phyloP scores from a whole-genome alignment of 30 jellyfish, hydroid and myxozoan species.

The Nemopilema nomurai region DNA sequence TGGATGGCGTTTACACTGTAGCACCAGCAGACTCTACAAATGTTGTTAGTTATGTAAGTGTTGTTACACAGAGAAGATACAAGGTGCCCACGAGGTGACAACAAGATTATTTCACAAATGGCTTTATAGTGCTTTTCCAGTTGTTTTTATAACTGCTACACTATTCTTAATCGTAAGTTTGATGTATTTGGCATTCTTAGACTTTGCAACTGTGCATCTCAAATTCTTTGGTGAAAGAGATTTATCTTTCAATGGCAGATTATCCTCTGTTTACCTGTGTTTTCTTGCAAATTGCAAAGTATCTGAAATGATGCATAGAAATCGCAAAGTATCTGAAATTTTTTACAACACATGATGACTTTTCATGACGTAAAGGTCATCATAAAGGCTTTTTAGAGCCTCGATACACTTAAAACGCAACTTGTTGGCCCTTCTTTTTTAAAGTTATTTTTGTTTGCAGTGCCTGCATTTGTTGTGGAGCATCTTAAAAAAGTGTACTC shows the following conservation, averaged over 20 bases:
- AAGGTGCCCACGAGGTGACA: background rate
- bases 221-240: conserved; percentile 19
- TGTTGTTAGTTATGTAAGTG: background rate
- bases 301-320: background rate
- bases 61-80: background rate
- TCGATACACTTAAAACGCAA: conserved; percentile 11
- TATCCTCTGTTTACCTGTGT: conserved; percentile 16
- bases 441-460: background rate
- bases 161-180: background rate
- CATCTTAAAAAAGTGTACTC: background rate
- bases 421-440: conserved; percentile 7
- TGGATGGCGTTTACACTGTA: background rate
- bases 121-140: no score
- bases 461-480: background rate
- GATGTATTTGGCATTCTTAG: background rate
- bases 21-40: background rate
- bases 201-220: conserved; percentile 12
- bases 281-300: conserved; percentile 24
- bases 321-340: no score
- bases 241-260: conserved; percentile 32
- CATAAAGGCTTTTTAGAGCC: conserved; percentile 29
- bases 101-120: background rate
- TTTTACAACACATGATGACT: conserved; percentile 1
- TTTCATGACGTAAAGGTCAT: conserved; percentile 13
- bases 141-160: background rate